These are phyloP conservation scores for Ciconia nigra DNA, from an alignment of 2,797 vertebrate species.

Conservation along the genomic window DNA sequence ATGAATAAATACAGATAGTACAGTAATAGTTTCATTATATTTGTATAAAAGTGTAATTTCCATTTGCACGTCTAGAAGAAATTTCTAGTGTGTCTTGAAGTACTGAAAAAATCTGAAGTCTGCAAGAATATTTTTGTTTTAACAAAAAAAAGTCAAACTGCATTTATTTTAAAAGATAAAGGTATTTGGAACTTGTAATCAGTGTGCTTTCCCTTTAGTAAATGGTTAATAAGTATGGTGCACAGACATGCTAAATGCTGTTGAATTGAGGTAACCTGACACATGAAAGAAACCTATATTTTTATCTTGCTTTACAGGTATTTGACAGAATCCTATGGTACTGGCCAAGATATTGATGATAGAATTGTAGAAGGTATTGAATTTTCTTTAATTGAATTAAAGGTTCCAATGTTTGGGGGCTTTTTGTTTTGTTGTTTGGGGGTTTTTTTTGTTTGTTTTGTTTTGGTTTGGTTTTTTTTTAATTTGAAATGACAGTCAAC, in stretches of 20 bases:
- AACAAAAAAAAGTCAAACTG: neutral
- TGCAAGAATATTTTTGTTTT: neutral
- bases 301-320: conserved; percentile 80
- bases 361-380: conserved; percentile 95
- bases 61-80: neutral
- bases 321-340: conserved; percentile 95
- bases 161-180: neutral
- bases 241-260: neutral
- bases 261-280: neutral
- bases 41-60: neutral
- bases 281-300: neutral
- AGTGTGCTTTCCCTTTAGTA: neutral
- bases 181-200: neutral
- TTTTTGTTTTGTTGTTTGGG: no score
- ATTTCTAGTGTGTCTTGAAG: neutral
- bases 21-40: neutral
- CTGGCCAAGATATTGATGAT: conserved; percentile 97
- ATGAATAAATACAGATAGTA: neutral
- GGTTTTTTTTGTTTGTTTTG: no score
- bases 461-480: no score
- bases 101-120: neutral
- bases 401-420: neutral
- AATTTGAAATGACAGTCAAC: neutral
- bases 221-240: neutral
- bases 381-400: neutral